phyloP scores from a whole-genome alignment of 2,113 vertebrate species.

The Physeter macrocephalus region DNA sequence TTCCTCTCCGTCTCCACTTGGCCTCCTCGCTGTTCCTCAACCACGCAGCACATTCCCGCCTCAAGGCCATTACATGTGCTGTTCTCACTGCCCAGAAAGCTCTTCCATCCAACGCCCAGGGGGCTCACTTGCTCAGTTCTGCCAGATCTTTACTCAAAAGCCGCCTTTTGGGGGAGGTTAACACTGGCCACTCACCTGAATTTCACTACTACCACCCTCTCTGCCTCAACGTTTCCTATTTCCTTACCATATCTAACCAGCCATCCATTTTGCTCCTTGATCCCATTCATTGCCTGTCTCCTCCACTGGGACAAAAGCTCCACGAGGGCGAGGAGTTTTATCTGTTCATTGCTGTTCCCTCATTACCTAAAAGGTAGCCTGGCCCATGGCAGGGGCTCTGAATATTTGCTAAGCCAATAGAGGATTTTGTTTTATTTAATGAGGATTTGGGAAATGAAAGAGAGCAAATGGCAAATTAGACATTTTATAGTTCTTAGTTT shows the following conservation, averaged over 20 bases:
- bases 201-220: neutral
- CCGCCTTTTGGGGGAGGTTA: neutral
- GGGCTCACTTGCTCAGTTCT: neutral
- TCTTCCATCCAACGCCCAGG: neutral
- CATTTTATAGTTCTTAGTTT: neutral
- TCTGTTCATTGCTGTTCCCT: neutral
- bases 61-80: accelerated
- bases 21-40: neutral
- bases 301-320: neutral
- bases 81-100: neutral
- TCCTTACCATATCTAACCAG: neutral
- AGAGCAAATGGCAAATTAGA: neutral
- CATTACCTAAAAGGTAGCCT: neutral
- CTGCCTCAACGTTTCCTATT: neutral
- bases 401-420: neutral
- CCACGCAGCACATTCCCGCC: neutral
- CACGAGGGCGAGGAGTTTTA: neutral
- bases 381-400: neutral
- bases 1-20: neutral
- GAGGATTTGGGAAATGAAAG: neutral
- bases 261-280: neutral
- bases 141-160: neutral
- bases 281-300: neutral
- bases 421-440: neutral
- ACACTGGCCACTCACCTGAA: neutral